Evolutionary conservation across 2,797 vertebrate genomes (phyloP).

Genomic region (Halcyon smyrnensis): DNA sequence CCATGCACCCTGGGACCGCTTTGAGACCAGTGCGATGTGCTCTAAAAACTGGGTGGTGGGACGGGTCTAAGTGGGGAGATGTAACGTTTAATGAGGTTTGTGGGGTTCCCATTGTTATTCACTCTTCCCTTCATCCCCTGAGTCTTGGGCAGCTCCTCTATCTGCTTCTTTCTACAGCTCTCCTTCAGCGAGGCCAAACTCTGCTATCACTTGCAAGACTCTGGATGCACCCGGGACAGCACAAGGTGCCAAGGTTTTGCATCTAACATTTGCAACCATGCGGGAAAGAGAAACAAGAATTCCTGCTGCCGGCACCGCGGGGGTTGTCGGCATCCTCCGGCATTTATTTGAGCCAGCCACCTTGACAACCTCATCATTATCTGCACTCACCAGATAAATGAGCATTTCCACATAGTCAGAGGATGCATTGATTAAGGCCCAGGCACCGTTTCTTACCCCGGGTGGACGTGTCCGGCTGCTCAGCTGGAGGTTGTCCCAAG

Average conservation of each 20-base stretch:
- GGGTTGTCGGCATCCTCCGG: neutral
- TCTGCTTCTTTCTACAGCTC: neutral
- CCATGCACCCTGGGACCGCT: accelerated
- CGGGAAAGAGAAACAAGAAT: neutral
- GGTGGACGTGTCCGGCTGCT: neutral
- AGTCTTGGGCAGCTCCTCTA: neutral
- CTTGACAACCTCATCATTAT: neutral
- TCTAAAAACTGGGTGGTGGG: neutral
- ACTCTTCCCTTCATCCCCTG: neutral
- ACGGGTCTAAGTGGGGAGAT: neutral
- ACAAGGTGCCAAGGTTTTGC: neutral
- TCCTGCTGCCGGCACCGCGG: accelerated
- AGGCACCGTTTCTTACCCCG: neutral
- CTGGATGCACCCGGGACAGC: accelerated
- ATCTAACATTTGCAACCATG: neutral
- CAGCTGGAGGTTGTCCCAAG: neutral
- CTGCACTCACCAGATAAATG: neutral
- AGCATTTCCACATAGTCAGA: neutral
- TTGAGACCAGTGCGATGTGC: accelerated
- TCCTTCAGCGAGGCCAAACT: neutral
- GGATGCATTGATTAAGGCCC: neutral
- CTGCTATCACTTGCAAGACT: neutral
- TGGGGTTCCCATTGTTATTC: neutral
- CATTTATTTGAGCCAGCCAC: neutral
- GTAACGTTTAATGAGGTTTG: neutral